These are phyloP conservation scores for Pteronotus mesoamericanus DNA, from an alignment of 2,797 vertebrate genomes.

Conservation along the genomic window DNA sequence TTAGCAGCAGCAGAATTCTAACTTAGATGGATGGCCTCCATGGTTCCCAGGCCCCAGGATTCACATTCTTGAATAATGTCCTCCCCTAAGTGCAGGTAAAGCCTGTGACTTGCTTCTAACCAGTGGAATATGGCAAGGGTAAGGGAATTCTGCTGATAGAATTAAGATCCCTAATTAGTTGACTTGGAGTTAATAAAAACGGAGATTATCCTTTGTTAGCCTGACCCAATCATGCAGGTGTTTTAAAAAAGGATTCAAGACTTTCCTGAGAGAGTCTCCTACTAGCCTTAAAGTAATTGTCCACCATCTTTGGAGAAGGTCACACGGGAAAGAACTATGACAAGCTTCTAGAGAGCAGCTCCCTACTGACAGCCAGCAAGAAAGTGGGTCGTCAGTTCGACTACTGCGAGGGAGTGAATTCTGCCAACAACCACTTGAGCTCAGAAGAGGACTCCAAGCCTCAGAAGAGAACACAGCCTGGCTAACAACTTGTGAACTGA, in stretches of 20 bases:
- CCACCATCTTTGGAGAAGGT: neutral
- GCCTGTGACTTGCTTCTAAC: neutral
- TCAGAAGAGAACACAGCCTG: neutral
- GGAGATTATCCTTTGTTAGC: neutral
- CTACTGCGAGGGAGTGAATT: neutral
- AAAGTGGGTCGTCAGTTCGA: neutral
- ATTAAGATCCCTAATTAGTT: neutral
- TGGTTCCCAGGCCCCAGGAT: neutral
- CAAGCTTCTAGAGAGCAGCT: neutral
- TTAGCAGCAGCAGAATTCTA: neutral
- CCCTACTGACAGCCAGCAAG: neutral
- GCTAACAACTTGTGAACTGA: neutral
- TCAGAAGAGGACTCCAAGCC: neutral
- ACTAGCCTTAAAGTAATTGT: neutral
- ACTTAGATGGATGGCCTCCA: neutral
- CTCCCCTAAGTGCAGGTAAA: neutral
- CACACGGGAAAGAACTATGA: neutral
- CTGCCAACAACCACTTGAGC: neutral
- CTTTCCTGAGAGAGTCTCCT: neutral
- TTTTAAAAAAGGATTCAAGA: neutral
- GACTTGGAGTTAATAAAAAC: neutral
- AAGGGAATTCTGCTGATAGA: neutral
- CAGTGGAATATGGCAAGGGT: neutral
- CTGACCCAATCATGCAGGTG: neutral
- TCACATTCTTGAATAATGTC: no score